Percentiles rank a stretch among this genome's conserved stretches.
Evolutionary conservation across 2,113 vertebrate species (phyloP).

Genomic region (Callipepla squamata): DNA sequence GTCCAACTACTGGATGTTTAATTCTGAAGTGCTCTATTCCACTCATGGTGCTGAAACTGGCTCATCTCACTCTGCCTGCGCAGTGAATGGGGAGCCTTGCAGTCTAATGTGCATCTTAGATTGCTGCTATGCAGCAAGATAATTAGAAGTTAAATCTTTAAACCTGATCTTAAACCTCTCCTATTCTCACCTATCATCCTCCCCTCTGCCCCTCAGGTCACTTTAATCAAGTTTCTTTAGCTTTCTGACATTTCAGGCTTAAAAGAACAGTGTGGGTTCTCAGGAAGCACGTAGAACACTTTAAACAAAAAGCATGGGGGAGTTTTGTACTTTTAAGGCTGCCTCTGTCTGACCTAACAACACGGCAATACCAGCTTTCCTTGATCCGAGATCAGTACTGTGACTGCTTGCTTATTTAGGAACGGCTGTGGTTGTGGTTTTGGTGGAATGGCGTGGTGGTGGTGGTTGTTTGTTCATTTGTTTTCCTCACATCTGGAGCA

Average conservation of each 20-base stretch:
- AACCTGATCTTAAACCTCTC: background rate
- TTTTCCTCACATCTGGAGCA: background rate
- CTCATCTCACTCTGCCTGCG: background rate
- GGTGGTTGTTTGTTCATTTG: background rate
- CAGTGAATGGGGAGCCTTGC: background rate
- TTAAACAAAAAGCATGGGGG: background rate
- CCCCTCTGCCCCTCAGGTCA: accelerated
- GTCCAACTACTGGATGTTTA: background rate
- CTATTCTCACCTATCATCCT: background rate
- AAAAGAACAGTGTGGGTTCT: background rate
- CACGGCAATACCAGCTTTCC: background rate
- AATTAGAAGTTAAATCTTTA: background rate
- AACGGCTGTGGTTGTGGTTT: background rate
- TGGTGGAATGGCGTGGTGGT: no score
- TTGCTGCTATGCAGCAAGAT: background rate
- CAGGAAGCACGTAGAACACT: background rate
- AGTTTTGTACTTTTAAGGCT: background rate
- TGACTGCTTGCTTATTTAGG: accelerated
- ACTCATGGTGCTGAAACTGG: background rate
- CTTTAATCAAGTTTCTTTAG: background rate
- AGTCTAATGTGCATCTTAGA: accelerated
- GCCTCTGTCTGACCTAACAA: background rate
- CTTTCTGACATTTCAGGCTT: background rate
- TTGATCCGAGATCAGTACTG: background rate
- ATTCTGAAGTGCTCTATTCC: background rate